These are phyloP conservation scores for Mycteria americana DNA, from an alignment of 2,797 vertebrate species.

Conservation along the genomic window DNA sequence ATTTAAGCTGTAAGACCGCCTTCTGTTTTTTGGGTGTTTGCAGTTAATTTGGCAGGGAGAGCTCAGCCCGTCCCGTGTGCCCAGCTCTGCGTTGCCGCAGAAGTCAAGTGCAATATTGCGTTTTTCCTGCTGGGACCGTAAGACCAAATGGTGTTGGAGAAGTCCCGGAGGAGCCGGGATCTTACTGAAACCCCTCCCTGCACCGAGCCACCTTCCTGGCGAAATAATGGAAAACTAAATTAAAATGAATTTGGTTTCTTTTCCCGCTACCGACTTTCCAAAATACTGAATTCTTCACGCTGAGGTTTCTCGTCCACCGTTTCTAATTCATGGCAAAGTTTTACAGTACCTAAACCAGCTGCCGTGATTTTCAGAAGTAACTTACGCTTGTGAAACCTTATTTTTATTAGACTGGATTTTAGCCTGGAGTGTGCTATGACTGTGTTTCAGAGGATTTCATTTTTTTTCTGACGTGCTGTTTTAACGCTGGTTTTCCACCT, in stretches of 20 bases:
- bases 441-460: background rate
- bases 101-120: background rate
- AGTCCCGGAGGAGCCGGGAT: background rate
- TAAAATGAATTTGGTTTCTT: background rate
- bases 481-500: background rate
- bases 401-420: slow-evolving; percentile 18
- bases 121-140: background rate
- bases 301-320: background rate
- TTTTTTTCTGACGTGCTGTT: background rate
- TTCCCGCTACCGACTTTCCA: background rate
- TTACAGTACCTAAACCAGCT: background rate
- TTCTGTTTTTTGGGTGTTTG: background rate
- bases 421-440: background rate
- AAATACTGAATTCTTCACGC: background rate
- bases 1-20: background rate
- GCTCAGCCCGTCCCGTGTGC: background rate
- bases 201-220: background rate
- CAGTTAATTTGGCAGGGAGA: background rate
- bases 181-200: background rate
- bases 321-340: background rate
- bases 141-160: background rate
- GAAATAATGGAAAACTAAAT: background rate
- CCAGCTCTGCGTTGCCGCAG: background rate
- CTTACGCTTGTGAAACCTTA: background rate
- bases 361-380: background rate